Base-by-base conservation (phyloP, 1,140 invertebrate genomes). In the Chlorops oryzae region DNA sequence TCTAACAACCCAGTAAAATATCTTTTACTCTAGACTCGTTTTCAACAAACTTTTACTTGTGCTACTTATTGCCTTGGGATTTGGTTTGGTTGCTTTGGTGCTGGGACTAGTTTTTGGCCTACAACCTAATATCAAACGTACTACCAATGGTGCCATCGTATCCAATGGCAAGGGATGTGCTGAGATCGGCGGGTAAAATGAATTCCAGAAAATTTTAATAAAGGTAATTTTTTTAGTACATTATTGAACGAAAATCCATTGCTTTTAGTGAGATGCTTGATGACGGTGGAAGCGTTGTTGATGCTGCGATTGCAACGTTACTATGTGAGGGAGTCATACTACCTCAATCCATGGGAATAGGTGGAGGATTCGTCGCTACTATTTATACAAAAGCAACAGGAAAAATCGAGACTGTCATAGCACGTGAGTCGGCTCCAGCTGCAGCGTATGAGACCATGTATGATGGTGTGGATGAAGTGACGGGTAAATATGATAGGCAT, bases 301-400 rank as follows among this genome's bases (percentile, higher is more conserved):
- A 96, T 74, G 88, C 91, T 2, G 87, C 90, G 1, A 85, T 96
- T 47, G 89, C 90, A 0, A 81, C 88, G 2, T 63, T 93, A 28
- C 83, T 96, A 54, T 96, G 92, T 72, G 86, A 91, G 62, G 90
- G 91, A 0, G 77, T 95, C 2, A 80, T 89, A 3, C 85, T 90
- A 68, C 80, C 87, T 25, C 89, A 95, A 66, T 90, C 86, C 57
- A 87, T 89, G 78, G 92, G 92, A 2, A 73, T 94, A n/a, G 92
- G 92, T 20, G 92, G 92, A 21, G 91, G 91, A 13, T 87, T 89
- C 62, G 76, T 93, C 28, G 83, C 88, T 72, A 88, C 87, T 12
- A 78, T 90, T 43, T 94, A 92, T 69, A 82, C 83, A 50, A 73
- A 73, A 68, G 73, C 76, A 46, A 75, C 71, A 5, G 74, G 74